Conservation (phyloP, 2,113 vertebrate genomes). For the Strix uralensis region DNA sequence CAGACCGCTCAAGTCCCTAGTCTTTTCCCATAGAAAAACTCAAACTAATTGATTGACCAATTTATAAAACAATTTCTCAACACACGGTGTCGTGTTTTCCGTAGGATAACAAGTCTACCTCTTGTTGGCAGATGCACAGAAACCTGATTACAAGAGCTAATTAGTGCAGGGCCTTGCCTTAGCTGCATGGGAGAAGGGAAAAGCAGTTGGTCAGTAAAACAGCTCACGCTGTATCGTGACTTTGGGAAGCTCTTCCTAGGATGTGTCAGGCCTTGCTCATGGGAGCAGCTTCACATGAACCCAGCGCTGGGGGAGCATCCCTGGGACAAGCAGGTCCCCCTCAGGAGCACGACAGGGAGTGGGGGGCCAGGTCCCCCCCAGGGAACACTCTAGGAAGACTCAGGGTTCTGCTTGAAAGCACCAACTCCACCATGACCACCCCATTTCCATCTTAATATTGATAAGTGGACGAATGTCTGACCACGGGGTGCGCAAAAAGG, state of each 20-base stretch:
- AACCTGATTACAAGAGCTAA: not conserved
- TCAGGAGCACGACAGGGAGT: not conserved
- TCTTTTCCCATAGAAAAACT: not conserved
- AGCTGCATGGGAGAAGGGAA: not conserved
- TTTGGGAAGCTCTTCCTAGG: not conserved
- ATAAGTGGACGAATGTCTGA: accelerated
- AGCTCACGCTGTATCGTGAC: accelerated
- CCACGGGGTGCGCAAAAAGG: accelerated
- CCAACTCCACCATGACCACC: not conserved
- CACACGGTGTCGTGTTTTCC: not conserved
- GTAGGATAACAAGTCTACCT: not conserved
- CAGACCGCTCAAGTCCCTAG: not conserved
- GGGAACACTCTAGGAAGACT: not conserved
- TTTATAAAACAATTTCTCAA: not conserved
- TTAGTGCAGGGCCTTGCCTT: too few relatives aligned
- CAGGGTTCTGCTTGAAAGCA: accelerated
- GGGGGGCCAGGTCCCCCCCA: accelerated
- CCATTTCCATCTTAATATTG: not conserved
- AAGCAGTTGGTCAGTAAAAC: not conserved
- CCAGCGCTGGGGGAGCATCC: not conserved
- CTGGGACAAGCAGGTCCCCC: not conserved
- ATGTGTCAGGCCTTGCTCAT: not conserved
- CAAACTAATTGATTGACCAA: not conserved
- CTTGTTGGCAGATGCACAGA: too few relatives aligned
- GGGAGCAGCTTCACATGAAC: not conserved